Conservation (phyloP, 2,797 vertebrate species). For the Sebastolobus altivelis region DNA sequence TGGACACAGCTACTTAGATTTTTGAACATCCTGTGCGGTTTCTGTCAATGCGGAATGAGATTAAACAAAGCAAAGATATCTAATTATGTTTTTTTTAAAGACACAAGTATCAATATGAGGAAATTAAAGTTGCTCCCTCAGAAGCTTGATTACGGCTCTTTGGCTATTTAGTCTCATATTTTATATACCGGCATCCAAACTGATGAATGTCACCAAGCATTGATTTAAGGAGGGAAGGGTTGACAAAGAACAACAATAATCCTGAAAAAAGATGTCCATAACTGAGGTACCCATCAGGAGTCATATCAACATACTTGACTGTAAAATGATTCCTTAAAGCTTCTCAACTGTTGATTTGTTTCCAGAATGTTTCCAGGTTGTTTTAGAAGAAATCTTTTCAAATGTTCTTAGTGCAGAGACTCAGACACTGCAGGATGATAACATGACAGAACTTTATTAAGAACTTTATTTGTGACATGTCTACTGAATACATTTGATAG, state of each 20-base stretch:
- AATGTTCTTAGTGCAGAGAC: background rate
- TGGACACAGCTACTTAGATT: no score
- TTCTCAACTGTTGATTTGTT: no score
- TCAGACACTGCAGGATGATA: background rate
- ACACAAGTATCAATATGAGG: background rate
- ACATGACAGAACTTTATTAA: conserved; percentile 16
- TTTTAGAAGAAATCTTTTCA: background rate
- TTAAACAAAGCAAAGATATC: background rate
- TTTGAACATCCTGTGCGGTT: no score
- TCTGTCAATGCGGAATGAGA: background rate
- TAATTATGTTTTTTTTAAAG: no score
- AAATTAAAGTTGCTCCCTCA: background rate
- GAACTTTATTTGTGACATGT: background rate
- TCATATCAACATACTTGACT: background rate
- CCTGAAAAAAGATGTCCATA: background rate
- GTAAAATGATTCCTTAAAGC: background rate
- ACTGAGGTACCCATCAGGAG: background rate
- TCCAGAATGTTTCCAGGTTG: background rate
- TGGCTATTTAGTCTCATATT: background rate
- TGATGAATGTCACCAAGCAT: background rate
- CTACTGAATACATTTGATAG: background rate
- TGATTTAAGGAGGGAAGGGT: background rate
- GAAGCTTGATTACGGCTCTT: background rate
- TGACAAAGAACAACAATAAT: background rate
- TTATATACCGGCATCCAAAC: background rate